These are phyloP conservation scores for Python bivittatus DNA, from an alignment of 2,113 vertebrate species.

Conservation along the genomic window DNA sequence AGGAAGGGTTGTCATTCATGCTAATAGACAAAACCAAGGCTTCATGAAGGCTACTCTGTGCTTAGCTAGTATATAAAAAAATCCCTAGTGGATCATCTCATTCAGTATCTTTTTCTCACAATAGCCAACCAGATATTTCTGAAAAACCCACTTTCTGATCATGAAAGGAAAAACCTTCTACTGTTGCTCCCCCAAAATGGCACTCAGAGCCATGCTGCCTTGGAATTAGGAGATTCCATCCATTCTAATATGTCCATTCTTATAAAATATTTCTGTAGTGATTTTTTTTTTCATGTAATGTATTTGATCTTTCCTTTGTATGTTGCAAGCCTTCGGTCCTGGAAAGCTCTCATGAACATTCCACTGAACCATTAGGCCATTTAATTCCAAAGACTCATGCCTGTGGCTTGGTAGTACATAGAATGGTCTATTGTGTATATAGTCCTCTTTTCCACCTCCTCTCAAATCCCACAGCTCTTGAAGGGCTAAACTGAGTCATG, in stretches of 20 bases:
- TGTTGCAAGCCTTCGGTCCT: slow-evolving; percentile 42
- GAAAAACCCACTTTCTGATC: neutral
- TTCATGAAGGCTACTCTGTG: neutral
- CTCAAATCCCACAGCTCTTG: slow-evolving; percentile 9
- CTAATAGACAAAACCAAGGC: neutral
- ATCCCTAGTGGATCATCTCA: neutral
- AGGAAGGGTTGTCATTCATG: neutral
- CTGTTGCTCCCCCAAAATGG: neutral
- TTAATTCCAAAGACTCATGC: slow-evolving; percentile 50
- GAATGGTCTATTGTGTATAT: slow-evolving; percentile 32
- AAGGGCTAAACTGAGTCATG: slow-evolving; percentile 47
- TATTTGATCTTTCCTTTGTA: slow-evolving; percentile 44
- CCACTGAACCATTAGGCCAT: slow-evolving; percentile 19
- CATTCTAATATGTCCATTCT: neutral
- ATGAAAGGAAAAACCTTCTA: neutral
- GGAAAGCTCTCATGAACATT: slow-evolving; percentile 51
- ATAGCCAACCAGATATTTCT: neutral
- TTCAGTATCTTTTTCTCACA: neutral
- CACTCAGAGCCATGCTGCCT: neutral
- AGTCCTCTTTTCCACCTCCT: neutral
- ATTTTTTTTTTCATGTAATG: slow-evolving; percentile 38
- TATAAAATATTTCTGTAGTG: neutral
- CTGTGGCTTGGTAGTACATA: slow-evolving; percentile 50
- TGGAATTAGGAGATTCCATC: neutral
- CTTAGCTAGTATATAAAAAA: neutral